phyloP scores from a whole-genome alignment of 1,140 invertebrate genomes.

The Phortica variegata region DNA sequence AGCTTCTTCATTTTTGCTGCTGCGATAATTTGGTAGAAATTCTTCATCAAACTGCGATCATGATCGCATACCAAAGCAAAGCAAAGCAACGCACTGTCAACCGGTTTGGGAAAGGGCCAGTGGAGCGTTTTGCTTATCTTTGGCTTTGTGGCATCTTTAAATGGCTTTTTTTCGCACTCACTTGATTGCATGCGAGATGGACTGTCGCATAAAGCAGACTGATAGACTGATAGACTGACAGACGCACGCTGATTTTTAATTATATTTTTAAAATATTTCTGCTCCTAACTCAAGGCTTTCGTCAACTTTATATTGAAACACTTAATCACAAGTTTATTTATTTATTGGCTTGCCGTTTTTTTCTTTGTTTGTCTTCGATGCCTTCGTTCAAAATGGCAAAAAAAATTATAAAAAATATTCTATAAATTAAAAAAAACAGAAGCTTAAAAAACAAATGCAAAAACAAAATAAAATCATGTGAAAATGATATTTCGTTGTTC shows the following conservation, averaged over 20 bases:
- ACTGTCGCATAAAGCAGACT: too few relatives aligned
- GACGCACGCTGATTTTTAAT: slow-evolving; percentile 51
- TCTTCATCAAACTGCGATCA: too few relatives aligned
- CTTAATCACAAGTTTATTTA: slow-evolving; percentile 54
- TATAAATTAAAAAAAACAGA: slow-evolving; percentile 49
- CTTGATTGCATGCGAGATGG: slow-evolving; percentile 30
- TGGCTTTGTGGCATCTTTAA: slow-evolving; percentile 54
- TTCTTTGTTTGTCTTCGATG: background rate
- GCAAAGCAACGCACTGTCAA: slow-evolving; percentile 46
- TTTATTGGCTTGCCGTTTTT: slow-evolving; percentile 21
- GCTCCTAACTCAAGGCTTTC: slow-evolving; percentile 22
- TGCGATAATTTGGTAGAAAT: too few relatives aligned
- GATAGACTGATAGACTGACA: background rate
- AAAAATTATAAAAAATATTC: slow-evolving; percentile 47
- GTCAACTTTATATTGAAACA: slow-evolving; percentile 54
- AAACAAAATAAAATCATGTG: slow-evolving; percentile 10
- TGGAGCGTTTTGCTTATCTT: slow-evolving; percentile 49
- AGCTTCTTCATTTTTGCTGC: too few relatives aligned
- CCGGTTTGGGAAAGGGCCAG: too few relatives aligned
- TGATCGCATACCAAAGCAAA: slow-evolving; percentile 40
- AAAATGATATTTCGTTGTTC: slow-evolving; percentile 43
- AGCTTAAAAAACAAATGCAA: slow-evolving; percentile 7
- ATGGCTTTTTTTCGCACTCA: slow-evolving; percentile 53
- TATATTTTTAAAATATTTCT: slow-evolving; percentile 24
- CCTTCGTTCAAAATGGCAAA: slow-evolving; percentile 29